phyloP scores from a whole-genome alignment of 64 coral and sea anemone genomes.

The Porites australiensis region DNA sequence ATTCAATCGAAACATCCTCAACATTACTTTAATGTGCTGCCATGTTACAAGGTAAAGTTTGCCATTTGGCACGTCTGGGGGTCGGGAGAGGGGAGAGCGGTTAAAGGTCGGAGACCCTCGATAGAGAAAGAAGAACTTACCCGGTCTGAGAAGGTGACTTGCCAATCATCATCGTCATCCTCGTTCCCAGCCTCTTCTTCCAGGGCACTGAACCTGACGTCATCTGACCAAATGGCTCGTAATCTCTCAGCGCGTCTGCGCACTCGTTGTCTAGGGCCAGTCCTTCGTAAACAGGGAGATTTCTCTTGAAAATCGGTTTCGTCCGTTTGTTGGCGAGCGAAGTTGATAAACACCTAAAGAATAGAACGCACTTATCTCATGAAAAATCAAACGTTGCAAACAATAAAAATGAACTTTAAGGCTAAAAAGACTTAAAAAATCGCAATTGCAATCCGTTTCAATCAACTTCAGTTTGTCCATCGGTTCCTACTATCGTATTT shows the following conservation, averaged over 20 bases:
- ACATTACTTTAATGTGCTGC: too few species aligned
- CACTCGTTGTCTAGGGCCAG: slow-evolving; percentile 3
- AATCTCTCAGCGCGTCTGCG: slow-evolving; percentile 35
- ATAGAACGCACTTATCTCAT: too few species aligned
- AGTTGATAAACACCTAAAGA: slow-evolving; percentile 79
- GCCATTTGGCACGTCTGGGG: too few species aligned
- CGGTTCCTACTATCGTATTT: too few species aligned
- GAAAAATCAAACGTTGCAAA: neutral
- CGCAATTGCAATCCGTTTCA: too few species aligned
- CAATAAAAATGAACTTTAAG: neutral
- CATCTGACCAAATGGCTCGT: slow-evolving; percentile 43
- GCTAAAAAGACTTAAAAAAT: too few species aligned
- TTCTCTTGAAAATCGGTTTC: slow-evolving; percentile 70
- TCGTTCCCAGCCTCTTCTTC: slow-evolving; percentile 43
- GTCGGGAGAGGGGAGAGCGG: too few species aligned
- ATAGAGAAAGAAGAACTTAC: neutral
- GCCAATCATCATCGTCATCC: slow-evolving; percentile 13
- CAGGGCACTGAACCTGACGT: slow-evolving; percentile 49
- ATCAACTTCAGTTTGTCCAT: too few species aligned
- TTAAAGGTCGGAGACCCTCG: too few species aligned
- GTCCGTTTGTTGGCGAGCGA: slow-evolving; percentile 82
- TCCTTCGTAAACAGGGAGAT: neutral
- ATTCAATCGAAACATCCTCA: too few species aligned
- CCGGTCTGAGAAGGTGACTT: slow-evolving; percentile 45
- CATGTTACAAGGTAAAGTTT: too few species aligned